A percentile compares a stretch with the other conserved stretches of the same genome.
phyloP scores from a whole-genome alignment of 2,113 vertebrate species.

The Larimichthys polyactis region DNA sequence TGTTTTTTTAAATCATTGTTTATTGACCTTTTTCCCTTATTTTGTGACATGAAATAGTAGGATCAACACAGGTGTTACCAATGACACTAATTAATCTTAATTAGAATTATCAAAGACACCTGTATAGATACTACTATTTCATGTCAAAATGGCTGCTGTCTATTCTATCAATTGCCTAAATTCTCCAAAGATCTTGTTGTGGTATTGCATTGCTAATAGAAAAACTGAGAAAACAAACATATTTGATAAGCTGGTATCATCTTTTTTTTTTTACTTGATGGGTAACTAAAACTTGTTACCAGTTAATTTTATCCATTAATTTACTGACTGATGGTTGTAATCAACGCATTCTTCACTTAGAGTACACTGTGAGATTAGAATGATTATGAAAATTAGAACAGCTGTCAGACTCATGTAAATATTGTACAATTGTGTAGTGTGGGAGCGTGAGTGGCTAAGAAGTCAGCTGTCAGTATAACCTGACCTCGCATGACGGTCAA shows the following conservation, averaged over 20 bases:
- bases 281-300: background rate
- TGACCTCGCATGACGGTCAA: conserved; percentile 5
- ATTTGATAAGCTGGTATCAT: background rate
- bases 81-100: too few species aligned
- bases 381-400: background rate
- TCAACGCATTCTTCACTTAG: background rate
- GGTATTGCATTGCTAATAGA: background rate
- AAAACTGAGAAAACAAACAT: background rate
- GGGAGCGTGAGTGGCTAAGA: background rate
- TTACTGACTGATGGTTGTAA: background rate
- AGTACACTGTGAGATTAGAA: background rate
- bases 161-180: background rate
- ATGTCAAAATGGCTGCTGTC: too few species aligned
- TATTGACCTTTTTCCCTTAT: too few species aligned
- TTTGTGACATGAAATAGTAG: too few species aligned
- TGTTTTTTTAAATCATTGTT: background rate
- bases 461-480: conserved; percentile 23
- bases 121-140: too few species aligned
- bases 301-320: background rate
- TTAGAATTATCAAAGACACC: too few species aligned
- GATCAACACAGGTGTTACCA: too few species aligned
- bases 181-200: background rate
- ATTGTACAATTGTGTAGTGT: conserved; percentile 18
- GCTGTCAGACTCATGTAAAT: conserved; percentile 9
- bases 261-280: background rate